Conservation (phyloP, 2,113 vertebrate species). For the Benitochromis conjunctus region DNA sequence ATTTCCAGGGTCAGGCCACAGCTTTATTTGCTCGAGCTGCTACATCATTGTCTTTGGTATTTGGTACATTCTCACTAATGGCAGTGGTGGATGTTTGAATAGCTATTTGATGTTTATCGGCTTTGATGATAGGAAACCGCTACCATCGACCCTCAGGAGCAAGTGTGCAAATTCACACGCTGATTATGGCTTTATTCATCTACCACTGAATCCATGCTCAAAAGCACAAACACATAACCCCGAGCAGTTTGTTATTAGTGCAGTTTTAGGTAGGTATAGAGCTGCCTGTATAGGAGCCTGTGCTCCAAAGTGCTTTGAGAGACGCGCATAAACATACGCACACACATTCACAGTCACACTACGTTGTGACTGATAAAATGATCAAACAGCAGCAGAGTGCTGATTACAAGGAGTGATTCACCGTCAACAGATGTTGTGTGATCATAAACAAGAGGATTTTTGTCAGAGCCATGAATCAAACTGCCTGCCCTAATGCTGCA, state of each 20-base stretch:
- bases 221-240: not conserved
- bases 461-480: slow-evolving; percentile 64
- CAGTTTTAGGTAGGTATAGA: not conserved
- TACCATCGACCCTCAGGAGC: not conserved
- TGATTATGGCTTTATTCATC: slow-evolving; percentile 1
- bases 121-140: slow-evolving; percentile 42
- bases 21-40: slow-evolving; percentile 15
- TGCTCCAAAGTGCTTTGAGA: not conserved
- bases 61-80: slow-evolving; percentile 30
- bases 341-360: not conserved
- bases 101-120: slow-evolving; percentile 41
- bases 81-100: slow-evolving; percentile 25
- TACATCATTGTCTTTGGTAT: slow-evolving; percentile 12
- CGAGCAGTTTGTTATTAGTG: not conserved
- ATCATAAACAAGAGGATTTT: slow-evolving; percentile 64
- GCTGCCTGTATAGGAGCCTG: not conserved
- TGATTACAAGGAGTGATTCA: slow-evolving; percentile 63
- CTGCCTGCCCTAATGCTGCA: slow-evolving; percentile 30
- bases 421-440: slow-evolving; percentile 63
- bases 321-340: not conserved
- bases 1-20: slow-evolving; percentile 25
- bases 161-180: not conserved
- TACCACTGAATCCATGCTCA: not conserved
- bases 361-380: slow-evolving; percentile 31
- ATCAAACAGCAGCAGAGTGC: slow-evolving; percentile 48